Evolutionary conservation across 2,113 vertebrate genomes (phyloP).

Genomic region (Anarhynchus alexandrinus): DNA sequence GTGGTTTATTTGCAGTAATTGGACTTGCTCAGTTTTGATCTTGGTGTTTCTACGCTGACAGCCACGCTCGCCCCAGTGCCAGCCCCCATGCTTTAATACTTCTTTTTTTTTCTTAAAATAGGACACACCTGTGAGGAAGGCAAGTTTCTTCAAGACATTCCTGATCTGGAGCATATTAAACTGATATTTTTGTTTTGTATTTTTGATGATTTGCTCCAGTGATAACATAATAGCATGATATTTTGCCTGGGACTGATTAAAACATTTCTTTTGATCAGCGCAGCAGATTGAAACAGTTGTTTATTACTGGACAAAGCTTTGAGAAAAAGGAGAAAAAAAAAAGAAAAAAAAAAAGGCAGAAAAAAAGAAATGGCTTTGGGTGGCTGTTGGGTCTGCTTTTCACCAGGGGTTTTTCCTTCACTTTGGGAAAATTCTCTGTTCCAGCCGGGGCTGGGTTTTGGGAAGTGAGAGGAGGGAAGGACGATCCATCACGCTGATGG

Average conservation of each 20-base stretch:
- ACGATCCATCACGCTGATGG: neutral
- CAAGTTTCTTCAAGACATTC: slow-evolving; percentile 46
- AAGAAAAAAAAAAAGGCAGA: neutral
- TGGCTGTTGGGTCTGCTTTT: neutral
- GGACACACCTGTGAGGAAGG: slow-evolving; percentile 54
- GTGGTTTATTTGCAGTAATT: neutral
- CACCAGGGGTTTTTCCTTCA: neutral
- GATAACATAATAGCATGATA: slow-evolving; percentile 61
- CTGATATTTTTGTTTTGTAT: slow-evolving; percentile 63
- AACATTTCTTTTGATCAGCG: slow-evolving; percentile 58
- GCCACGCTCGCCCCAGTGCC: neutral
- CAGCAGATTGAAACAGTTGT: slow-evolving; percentile 56
- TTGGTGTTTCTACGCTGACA: neutral
- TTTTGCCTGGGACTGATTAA: slow-evolving; percentile 68
- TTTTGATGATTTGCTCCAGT: slow-evolving; percentile 59
- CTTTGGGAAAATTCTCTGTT: neutral
- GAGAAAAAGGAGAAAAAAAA: neutral
- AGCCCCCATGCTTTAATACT: slow-evolving; percentile 7
- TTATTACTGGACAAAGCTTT: slow-evolving; percentile 55
- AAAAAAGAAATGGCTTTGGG: neutral
- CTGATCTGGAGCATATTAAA: slow-evolving; percentile 52
- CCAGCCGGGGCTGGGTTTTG: neutral
- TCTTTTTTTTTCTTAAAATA: slow-evolving; percentile 39
- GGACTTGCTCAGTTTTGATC: neutral
- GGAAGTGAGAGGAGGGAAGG: neutral